These are phyloP conservation scores for Plebejus argus DNA, from an alignment of 2,888 invertebrate genomes.

Conservation along the genomic window DNA sequence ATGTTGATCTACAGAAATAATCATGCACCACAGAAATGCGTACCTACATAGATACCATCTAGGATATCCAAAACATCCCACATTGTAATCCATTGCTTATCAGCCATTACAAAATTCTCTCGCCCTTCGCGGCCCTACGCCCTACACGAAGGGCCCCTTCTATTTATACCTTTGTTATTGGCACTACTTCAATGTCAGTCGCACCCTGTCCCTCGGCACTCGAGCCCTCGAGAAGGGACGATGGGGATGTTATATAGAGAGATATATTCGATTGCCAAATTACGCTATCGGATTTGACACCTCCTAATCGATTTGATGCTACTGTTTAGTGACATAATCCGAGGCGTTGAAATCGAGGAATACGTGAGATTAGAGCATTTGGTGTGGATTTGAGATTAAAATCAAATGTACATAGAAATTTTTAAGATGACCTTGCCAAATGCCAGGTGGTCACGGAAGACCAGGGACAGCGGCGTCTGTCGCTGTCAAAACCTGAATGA, in stretches of 20 bases:
- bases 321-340: slow-evolving; percentile 3
- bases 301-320: slow-evolving; percentile 45
- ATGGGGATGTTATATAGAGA: slow-evolving; percentile 64
- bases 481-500: too few relatives aligned
- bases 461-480: too few relatives aligned
- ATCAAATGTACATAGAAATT: too few relatives aligned
- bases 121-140: slow-evolving; percentile 65
- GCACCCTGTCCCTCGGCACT: slow-evolving; percentile 72
- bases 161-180: slow-evolving; percentile 81
- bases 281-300: slow-evolving; percentile 70
- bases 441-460: too few relatives aligned
- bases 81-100: slow-evolving; percentile 79
- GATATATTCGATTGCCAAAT: slow-evolving; percentile 72
- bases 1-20: background rate
- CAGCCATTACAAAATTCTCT: slow-evolving; percentile 76
- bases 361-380: background rate
- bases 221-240: slow-evolving; percentile 44
- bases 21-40: background rate
- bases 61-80: slow-evolving; percentile 66
- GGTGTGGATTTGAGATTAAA: background rate
- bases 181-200: slow-evolving; percentile 82
- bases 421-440: too few relatives aligned
- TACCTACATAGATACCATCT: slow-evolving; percentile 42
- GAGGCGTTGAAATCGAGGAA: background rate
- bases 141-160: slow-evolving; percentile 72